Conservation (phyloP, 1,140 invertebrate species). For the Drepana arcuata region DNA sequence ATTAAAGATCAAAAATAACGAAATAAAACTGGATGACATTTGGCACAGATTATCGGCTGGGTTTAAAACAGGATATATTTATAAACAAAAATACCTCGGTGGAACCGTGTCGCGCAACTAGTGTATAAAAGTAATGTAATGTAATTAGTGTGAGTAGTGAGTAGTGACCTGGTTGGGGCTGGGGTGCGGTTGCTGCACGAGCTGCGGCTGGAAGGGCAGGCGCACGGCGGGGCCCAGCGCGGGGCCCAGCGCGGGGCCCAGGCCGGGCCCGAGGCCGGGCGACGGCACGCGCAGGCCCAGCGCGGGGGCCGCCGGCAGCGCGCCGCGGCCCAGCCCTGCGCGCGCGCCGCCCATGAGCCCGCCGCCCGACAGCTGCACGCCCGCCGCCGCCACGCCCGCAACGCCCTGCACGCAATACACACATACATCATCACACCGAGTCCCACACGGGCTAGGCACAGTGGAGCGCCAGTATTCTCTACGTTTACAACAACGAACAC, state of each 20-base stretch:
- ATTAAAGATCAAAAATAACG: no score
- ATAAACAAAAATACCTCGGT: not conserved
- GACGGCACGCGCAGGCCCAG: slow-evolving; percentile 77
- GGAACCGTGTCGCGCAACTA: not conserved
- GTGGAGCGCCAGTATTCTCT: no score
- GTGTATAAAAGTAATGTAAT: no score
- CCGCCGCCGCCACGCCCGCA: not conserved
- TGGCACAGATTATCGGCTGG: no score
- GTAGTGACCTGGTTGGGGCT: slow-evolving; percentile 74
- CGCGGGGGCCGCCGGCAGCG: slow-evolving; percentile 38
- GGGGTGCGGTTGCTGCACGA: slow-evolving; percentile 78
- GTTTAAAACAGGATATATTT: not conserved
- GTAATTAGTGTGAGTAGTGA: not conserved
- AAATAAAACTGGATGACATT: no score
- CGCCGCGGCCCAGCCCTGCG: slow-evolving; percentile 7
- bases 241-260: not conserved
- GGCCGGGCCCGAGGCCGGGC: slow-evolving; percentile 73
- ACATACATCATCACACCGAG: no score
- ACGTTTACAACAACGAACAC: no score
- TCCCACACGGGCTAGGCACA: no score
- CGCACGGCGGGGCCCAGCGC: slow-evolving; percentile 72
- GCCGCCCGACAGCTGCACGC: slow-evolving; percentile 40
- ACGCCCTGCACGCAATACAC: not conserved
- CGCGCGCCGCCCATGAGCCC: slow-evolving; percentile 22
- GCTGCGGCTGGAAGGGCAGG: slow-evolving; percentile 74